These are phyloP conservation scores for Phalacrocorax aristotelis DNA, from an alignment of 2,113 vertebrate genomes.

Conservation along the genomic window DNA sequence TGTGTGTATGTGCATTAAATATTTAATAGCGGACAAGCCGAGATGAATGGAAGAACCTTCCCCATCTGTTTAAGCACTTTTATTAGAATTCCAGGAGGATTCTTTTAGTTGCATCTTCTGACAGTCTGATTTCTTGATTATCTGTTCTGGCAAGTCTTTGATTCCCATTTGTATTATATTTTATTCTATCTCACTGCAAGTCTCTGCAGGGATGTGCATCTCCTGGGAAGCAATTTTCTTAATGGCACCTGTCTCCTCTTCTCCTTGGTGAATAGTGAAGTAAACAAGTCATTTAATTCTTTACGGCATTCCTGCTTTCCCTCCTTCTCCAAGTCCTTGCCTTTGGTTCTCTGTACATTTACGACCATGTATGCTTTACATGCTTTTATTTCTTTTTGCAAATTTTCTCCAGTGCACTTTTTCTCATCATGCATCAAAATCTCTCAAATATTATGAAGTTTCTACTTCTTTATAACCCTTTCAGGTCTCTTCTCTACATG, in stretches of 20 bases:
- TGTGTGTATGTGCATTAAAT: not conserved
- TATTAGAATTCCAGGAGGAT: not conserved
- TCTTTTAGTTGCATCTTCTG: not conserved
- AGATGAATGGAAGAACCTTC: not conserved
- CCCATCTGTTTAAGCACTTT: conserved; percentile 8
- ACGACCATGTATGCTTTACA: not conserved
- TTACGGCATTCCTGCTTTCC: not conserved
- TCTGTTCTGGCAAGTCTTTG: conserved; percentile 29
- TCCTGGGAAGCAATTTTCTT: conserved; percentile 44
- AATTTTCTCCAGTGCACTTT: not conserved
- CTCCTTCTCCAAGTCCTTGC: not conserved
- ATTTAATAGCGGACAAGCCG: not conserved
- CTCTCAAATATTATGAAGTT: not conserved
- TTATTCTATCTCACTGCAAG: not conserved
- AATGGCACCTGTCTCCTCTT: conserved; percentile 45
- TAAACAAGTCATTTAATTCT: conserved; percentile 57
- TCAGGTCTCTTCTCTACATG: not conserved
- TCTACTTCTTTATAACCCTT: not conserved
- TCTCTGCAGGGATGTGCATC: not conserved
- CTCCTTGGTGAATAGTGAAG: conserved; percentile 40
- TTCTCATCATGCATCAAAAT: not conserved
- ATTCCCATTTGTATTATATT: conserved; percentile 12
- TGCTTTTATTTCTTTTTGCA: not conserved
- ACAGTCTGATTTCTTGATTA: conserved; percentile 10
- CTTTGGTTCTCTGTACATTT: not conserved